phyloP scores from a whole-genome alignment of 2,797 vertebrate genomes.

The Hippocampus kuda region DNA sequence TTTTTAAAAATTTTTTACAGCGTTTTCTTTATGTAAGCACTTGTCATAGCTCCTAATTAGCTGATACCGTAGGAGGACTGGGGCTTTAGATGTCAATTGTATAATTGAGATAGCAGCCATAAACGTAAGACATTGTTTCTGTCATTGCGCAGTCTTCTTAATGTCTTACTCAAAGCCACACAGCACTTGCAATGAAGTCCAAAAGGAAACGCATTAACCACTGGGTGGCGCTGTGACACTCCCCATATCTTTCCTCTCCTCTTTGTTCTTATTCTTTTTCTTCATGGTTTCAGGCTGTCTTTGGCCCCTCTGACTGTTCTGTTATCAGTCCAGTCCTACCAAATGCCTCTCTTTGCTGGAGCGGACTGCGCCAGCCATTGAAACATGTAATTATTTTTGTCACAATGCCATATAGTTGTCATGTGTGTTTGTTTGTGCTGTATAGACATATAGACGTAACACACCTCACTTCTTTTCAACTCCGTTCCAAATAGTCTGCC shows the following conservation, averaged over 20 bases:
- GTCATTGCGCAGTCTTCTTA: conserved; percentile 10
- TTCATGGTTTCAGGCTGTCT: conserved; percentile 16
- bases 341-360: not conserved
- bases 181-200: conserved; percentile 10
- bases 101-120: not conserved
- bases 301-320: conserved; percentile 13
- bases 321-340: not conserved
- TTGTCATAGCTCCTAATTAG: not conserved
- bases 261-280: not conserved
- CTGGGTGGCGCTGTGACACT: conserved; percentile 68
- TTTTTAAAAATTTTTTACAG: not conserved
- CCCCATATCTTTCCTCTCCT: conserved; percentile 24
- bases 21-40: not conserved
- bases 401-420: not conserved
- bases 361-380: not conserved
- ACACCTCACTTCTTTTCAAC: not conserved
- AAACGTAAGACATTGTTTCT: not conserved
- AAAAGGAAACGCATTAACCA: conserved; percentile 40
- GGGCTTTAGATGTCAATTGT: not conserved
- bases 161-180: conserved; percentile 8
- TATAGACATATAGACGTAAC: not conserved
- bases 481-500: not conserved
- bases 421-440: not conserved
- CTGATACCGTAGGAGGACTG: not conserved
- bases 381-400: not conserved